Percentiles rank a stretch among this genome's conserved stretches.
Conservation (phyloP, 2,113 vertebrate genomes). For the Procavia capensis region DNA sequence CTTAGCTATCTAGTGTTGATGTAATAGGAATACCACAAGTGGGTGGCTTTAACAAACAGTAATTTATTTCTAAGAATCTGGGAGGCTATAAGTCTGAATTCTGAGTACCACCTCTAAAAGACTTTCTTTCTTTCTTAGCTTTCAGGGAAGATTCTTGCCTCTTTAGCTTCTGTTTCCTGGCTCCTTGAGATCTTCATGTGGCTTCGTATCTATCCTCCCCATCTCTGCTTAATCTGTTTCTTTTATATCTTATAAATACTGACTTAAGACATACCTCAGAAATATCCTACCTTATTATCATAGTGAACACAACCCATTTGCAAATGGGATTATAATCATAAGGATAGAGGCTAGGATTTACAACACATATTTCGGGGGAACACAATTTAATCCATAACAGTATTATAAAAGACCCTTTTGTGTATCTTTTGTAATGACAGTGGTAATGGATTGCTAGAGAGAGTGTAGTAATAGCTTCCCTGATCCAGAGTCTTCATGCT, state of each 20-base stretch:
- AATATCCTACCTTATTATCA: not conserved
- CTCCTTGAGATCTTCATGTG: not conserved
- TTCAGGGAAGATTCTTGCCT: not conserved
- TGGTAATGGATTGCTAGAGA: not conserved
- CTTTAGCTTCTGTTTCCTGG: not conserved
- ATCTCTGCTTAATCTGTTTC: too few species aligned
- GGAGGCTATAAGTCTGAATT: not conserved
- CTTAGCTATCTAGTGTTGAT: not conserved
- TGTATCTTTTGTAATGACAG: not conserved
- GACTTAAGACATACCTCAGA: not conserved
- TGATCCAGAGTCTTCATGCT: not conserved
- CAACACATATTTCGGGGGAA: not conserved
- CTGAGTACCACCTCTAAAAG: not conserved
- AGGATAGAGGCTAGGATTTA: not conserved
- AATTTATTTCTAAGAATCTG: not conserved
- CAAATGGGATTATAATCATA: not conserved
- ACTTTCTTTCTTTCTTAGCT: not conserved
- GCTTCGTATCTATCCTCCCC: too few species aligned
- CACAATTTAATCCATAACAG: not conserved
- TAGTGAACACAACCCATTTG: not conserved
- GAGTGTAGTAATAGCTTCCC: not conserved
- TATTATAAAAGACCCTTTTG: not conserved
- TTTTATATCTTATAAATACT: too few species aligned
- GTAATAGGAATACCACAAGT: not conserved
- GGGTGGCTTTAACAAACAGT: not conserved